A percentile compares a stretch with the other conserved stretches of the same genome.
These are phyloP conservation scores for Amphilophus citrinellus DNA, from an alignment of 2,113 vertebrate species.

Conservation along the genomic window DNA sequence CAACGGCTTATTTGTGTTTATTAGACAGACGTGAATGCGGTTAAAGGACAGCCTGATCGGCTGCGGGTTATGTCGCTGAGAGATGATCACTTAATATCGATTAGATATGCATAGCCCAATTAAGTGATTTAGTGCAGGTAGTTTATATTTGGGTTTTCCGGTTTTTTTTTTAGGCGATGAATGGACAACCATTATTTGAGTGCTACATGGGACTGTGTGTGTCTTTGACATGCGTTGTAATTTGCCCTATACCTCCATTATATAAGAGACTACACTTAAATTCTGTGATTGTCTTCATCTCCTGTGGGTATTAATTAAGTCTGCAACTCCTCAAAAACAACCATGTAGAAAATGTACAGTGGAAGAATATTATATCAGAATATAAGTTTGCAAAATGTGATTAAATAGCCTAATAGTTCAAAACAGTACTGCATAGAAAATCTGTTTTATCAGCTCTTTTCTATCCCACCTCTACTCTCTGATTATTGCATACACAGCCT, in stretches of 20 bases:
- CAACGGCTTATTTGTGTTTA: neutral
- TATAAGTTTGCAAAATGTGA: neutral
- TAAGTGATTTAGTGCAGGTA: neutral
- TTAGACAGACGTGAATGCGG: neutral
- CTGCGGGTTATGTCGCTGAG: neutral
- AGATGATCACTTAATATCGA: neutral
- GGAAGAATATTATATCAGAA: neutral
- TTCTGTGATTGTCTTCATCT: neutral
- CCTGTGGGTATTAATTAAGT: neutral
- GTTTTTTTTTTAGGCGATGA: neutral
- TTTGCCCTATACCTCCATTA: conserved; percentile 6
- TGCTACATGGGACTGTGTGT: neutral
- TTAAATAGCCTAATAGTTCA: neutral
- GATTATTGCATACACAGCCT: conserved; percentile 21
- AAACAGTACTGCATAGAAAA: neutral
- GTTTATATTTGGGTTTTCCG: neutral
- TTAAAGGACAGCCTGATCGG: neutral
- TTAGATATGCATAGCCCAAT: neutral
- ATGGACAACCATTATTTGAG: neutral
- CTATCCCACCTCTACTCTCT: neutral
- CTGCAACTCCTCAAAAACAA: neutral
- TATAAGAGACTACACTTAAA: conserved; percentile 8
- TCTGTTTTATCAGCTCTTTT: neutral
- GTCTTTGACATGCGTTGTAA: neutral
- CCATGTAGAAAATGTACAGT: neutral